Evolutionary conservation across 2,888 invertebrate species (phyloP).

Genomic region (Drosophila demipolita): DNA sequence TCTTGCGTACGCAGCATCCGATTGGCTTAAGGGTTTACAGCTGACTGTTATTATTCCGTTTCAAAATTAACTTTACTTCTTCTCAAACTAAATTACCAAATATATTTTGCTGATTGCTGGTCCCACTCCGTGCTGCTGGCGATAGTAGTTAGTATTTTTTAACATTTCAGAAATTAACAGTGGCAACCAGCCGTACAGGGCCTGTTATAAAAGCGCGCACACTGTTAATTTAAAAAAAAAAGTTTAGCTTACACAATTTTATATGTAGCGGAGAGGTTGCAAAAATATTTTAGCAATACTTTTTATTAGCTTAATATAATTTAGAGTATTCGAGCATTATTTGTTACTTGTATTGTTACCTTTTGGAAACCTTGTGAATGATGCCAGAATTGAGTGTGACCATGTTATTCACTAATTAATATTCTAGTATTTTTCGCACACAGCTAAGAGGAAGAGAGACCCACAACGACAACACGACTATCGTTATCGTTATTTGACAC

Average conservation of each 20-base stretch:
- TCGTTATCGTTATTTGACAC: conserved; percentile 23
- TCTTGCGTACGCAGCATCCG: conserved; percentile 53
- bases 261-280: neutral
- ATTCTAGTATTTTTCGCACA: conserved; percentile 15
- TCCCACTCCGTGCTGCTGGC: conserved; percentile 8
- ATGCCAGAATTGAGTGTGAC: conserved; percentile 22
- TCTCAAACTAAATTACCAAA: conserved; percentile 19
- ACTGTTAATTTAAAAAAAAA: conserved; percentile 2
- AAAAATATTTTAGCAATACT: neutral
- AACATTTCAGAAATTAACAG: conserved; percentile 4
- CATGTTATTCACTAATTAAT: neutral
- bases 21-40: conserved; percentile 52
- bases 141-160: conserved; percentile 18
- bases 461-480: conserved; percentile 29
- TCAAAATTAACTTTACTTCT: conserved; percentile 24
- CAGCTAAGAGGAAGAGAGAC: neutral
- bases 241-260: neutral
- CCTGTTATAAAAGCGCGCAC: conserved; percentile 9
- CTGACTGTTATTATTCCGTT: conserved; percentile 51
- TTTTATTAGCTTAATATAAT: neutral
- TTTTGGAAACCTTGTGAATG: conserved; percentile 5
- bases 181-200: conserved; percentile 4
- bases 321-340: neutral
- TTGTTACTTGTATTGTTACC: neutral
- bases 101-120: conserved; percentile 5